Evolutionary conservation across 2,888 invertebrate species (phyloP).

Genomic region (Epirrhoe tristata): DNA sequence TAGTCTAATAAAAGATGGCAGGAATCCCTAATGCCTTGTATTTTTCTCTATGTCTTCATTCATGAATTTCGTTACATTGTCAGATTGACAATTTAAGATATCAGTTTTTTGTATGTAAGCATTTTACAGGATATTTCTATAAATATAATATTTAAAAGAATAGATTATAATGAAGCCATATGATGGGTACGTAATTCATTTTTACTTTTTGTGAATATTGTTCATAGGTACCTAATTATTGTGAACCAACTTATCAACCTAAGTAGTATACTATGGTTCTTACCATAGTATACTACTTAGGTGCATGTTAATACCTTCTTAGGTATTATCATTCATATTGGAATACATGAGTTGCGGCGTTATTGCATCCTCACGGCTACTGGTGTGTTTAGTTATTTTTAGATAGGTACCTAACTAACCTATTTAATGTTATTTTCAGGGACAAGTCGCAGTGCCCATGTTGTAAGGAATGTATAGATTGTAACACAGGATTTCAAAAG

Average conservation of each 20-base stretch:
- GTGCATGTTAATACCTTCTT: too few species aligned
- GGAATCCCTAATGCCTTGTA: background rate
- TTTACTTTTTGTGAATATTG: background rate
- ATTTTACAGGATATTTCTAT: slow-evolving; percentile 18
- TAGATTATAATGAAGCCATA: slow-evolving; percentile 19
- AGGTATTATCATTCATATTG: too few species aligned
- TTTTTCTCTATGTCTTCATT: too few species aligned
- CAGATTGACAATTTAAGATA: slow-evolving; percentile 20
- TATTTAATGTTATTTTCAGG: slow-evolving; percentile 23
- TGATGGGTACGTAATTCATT: slow-evolving; percentile 19
- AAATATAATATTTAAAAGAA: slow-evolving; percentile 1
- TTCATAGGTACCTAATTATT: too few species aligned
- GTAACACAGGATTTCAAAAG: slow-evolving; percentile 51
- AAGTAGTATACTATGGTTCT: too few species aligned
- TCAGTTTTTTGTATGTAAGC: slow-evolving; percentile 20
- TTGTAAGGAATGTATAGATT: slow-evolving; percentile 45
- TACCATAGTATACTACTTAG: too few species aligned
- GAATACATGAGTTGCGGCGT: too few species aligned
- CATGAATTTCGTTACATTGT: slow-evolving; percentile 3
- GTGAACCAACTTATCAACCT: too few species aligned
- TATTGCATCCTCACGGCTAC: too few species aligned
- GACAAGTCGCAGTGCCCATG: slow-evolving; percentile 34
- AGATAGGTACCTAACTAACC: background rate
- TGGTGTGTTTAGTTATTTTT: too few species aligned
- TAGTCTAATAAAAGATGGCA: background rate